Conservation (phyloP, 2,888 invertebrate genomes). For the Tetragnatha montana region DNA sequence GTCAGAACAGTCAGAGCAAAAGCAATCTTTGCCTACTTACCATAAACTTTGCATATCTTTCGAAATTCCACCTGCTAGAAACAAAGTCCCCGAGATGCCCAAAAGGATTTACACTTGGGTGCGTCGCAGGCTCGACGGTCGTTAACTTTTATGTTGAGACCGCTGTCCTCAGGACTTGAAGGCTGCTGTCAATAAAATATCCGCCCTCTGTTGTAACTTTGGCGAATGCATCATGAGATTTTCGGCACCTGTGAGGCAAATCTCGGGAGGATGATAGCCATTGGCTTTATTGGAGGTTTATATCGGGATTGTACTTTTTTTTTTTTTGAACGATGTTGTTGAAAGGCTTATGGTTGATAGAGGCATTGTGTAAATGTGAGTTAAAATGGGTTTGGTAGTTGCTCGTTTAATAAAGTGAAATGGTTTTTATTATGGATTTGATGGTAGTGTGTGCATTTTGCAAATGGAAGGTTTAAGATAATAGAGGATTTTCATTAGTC, state of each 20-base stretch:
- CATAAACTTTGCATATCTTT: neutral
- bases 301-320: neutral
- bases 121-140: slow-evolving; percentile 23
- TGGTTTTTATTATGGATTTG: neutral
- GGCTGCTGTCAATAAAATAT: slow-evolving; percentile 36
- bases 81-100: neutral
- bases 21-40: neutral
- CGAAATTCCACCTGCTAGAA: neutral
- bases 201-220: neutral
- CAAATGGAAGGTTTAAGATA: no score
- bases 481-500: no score
- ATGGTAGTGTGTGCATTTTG: neutral
- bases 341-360: neutral
- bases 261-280: neutral
- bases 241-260: neutral
- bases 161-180: slow-evolving; percentile 30
- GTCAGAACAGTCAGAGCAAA: neutral
- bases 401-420: neutral
- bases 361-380: neutral
- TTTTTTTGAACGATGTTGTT: neutral
- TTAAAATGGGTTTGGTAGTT: neutral
- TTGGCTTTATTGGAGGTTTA: neutral
- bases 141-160: slow-evolving; percentile 34
- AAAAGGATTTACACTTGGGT: slow-evolving; percentile 42
- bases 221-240: neutral